phyloP scores from a whole-genome alignment of 2,797 vertebrate genomes.

The Anolis apletophallus region DNA sequence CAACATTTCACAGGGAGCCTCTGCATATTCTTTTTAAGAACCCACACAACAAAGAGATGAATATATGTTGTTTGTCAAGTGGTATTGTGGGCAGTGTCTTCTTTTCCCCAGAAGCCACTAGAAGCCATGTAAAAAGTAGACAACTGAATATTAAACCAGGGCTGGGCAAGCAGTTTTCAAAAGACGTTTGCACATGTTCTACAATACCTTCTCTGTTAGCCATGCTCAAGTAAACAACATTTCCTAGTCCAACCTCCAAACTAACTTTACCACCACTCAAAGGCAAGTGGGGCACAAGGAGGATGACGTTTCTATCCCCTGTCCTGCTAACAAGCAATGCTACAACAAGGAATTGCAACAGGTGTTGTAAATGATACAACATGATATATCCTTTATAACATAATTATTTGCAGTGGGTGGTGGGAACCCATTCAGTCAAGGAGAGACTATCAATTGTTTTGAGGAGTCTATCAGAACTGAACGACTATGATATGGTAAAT shows the following conservation, averaged over 20 bases:
- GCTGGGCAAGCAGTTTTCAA: neutral
- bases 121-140: neutral
- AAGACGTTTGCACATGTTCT: neutral
- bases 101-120: neutral
- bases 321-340: too few relatives aligned
- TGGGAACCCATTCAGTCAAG: neutral
- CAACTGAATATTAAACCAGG: neutral
- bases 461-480: conserved; percentile 20
- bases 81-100: neutral
- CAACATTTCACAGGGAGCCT: neutral
- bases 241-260: too few relatives aligned
- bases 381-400: neutral
- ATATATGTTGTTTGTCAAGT: neutral
- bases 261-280: too few relatives aligned
- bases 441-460: conserved; percentile 10
- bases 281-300: too few relatives aligned
- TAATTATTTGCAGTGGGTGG: too few relatives aligned
- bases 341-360: too few relatives aligned
- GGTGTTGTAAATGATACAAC: too few relatives aligned
- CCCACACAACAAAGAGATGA: neutral
- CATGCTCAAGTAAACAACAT: too few relatives aligned
- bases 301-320: too few relatives aligned
- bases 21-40: neutral
- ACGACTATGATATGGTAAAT: neutral
- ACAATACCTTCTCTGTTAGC: too few relatives aligned